Base-by-base conservation (phyloP, 2,797 vertebrate genomes). In the Gymnothorax javanicus region DNA sequence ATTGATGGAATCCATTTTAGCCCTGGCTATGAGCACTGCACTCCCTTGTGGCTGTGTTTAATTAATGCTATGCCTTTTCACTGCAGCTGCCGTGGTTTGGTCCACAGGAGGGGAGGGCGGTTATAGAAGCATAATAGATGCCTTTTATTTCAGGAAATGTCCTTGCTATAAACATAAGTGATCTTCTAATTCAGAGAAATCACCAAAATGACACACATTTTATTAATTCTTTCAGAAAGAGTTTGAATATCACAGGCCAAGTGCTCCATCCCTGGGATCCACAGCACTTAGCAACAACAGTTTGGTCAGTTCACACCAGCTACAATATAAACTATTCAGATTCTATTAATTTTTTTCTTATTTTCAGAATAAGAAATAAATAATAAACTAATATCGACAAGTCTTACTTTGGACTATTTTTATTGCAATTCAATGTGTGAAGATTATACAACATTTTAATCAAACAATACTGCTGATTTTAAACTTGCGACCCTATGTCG, bases 1-100 rank as follows among this genome's bases (percentile, higher is more conserved):
- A 67, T 56, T 3, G 83, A n/a, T 85, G 67, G 23, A 87, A 69
- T 73, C 23, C 69, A 87, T 75, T 87, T 73, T 58, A 77, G 43
- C 67, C 17, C 17, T 59, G 60, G 15, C 82, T 58, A 57, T 52
- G 52, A 87, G 83, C 82, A 6, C n/a, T 67, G 15, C 50, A 33
- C 57, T 77, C 79, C 33, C 52, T 23, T 58, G 52, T 83, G 79
- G 17, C 62, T 8, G 33, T 50, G 17, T 60, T 84, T 84, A 73
- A 84, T 84, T 84, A 43, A 87, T 83, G 52, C 52, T 57, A 54
- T 33, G 82, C 84, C 83, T 84, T 33, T 50, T 13, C 33, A 7
- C 73, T 59, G 73, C 50, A 83, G 27, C 9, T 71, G 52, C 25
- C 57, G 82, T 81, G 52, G n/a, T n/a, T 50, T 25, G 23, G 64